phyloP scores from a whole-genome alignment of 2,113 vertebrate species.

The Seriola aureovittata region DNA sequence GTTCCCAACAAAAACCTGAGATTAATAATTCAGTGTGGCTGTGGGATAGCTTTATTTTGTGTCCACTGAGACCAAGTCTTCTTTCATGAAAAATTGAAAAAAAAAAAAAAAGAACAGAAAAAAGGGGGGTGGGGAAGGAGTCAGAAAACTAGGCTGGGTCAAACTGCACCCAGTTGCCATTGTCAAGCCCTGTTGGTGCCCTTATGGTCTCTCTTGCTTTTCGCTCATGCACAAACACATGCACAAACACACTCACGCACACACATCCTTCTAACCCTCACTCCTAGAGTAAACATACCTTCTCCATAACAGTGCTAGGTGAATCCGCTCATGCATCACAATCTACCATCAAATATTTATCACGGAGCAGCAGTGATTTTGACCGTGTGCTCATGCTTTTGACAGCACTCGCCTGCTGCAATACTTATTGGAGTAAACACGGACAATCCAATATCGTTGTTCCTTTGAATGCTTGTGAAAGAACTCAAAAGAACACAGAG shows the following conservation, averaged over 20 bases:
- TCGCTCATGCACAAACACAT: conserved; percentile 19
- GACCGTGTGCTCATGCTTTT: conserved; percentile 80
- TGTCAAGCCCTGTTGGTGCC: conserved; percentile 55
- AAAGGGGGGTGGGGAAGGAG: conserved; percentile 15
- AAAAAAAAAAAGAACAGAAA: conserved; percentile 31
- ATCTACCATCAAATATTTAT: conserved; percentile 86
- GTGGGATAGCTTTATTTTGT: conserved; percentile 79
- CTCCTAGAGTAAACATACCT: conserved; percentile 70
- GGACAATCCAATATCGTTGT: conserved; percentile 73
- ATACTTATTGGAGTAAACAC: conserved; percentile 78
- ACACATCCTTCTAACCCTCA: conserved; percentile 41
- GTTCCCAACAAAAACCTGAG: conserved; percentile 70
- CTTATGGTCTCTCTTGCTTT: conserved; percentile 27
- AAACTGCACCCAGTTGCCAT: conserved; percentile 57
- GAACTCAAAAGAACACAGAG: conserved; percentile 39
- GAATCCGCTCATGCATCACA: conserved; percentile 80
- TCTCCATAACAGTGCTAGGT: conserved; percentile 80
- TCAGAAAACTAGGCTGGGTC: conserved; percentile 56
- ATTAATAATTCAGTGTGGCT: conserved; percentile 79
- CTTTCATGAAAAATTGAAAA: conserved; percentile 74
- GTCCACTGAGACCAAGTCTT: conserved; percentile 74
- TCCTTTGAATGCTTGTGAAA: conserved; percentile 66
- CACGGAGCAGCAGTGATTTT: conserved; percentile 79
- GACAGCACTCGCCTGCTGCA: conserved; percentile 79
- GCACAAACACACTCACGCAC: conserved; percentile 10